Conservation (phyloP, 1,140 invertebrate species). For the Drosophila lowei region DNA sequence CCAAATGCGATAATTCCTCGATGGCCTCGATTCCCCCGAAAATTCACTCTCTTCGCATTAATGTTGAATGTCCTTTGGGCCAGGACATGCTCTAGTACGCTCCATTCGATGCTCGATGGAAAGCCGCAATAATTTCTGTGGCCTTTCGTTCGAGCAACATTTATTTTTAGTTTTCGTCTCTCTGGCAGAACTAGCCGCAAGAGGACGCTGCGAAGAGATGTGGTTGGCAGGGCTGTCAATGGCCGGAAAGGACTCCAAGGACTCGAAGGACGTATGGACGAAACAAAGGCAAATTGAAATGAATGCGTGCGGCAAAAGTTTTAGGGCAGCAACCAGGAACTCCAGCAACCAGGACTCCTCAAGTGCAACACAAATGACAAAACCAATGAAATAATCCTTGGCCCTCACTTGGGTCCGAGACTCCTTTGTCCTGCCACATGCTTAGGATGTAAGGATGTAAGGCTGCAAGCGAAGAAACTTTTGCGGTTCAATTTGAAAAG, state of each 20-base stretch:
- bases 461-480: slow-evolving; percentile 49
- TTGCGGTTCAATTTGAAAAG: slow-evolving; percentile 78
- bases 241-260: slow-evolving; percentile 34
- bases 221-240: slow-evolving; percentile 59
- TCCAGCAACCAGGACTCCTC: slow-evolving; percentile 9
- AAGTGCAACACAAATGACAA: slow-evolving; percentile 68
- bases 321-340: slow-evolving; percentile 40
- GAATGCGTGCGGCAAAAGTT: slow-evolving; percentile 76
- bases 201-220: slow-evolving; percentile 35
- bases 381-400: slow-evolving; percentile 72
- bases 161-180: slow-evolving; percentile 63
- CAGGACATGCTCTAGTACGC: slow-evolving; percentile 24
- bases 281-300: slow-evolving; percentile 72
- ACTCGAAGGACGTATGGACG: slow-evolving; percentile 16
- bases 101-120: slow-evolving; percentile 32
- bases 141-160: slow-evolving; percentile 49
- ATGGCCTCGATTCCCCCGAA: neutral
- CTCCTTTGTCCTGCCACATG: no score
- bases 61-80: slow-evolving; percentile 59
- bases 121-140: slow-evolving; percentile 73
- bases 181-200: slow-evolving; percentile 43
- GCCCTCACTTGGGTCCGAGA: slow-evolving; percentile 1
- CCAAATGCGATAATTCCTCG: slow-evolving; percentile 32
- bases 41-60: slow-evolving; percentile 32
- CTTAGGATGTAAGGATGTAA: no score